A percentile compares a stretch with the other conserved stretches of the same genome.
phyloP scores from a whole-genome alignment of 2,797 vertebrate genomes.

The Chloroceryle inda region DNA sequence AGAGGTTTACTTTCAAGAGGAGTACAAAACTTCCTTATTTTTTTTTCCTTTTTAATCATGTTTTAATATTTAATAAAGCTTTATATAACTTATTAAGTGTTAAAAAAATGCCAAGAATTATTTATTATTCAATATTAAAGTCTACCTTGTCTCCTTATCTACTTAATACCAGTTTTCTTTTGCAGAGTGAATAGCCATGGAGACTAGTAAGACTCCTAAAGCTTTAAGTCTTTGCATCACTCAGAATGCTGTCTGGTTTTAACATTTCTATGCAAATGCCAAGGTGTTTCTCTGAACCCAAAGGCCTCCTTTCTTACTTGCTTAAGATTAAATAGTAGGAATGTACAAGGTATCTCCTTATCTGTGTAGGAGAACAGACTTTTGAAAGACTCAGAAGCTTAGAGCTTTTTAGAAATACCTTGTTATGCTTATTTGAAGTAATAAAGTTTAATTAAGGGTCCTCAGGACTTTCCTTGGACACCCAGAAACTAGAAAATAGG shows the following conservation, averaged over 20 bases:
- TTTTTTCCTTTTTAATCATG: background rate
- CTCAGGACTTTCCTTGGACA: background rate
- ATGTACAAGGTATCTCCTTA: background rate
- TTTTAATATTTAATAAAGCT: background rate
- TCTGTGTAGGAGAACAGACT: background rate
- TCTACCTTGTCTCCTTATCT: no score
- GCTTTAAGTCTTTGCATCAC: background rate
- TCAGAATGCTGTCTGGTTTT: background rate
- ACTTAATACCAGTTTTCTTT: no score
- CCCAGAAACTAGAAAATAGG: background rate
- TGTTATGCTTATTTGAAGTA: background rate
- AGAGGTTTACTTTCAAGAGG: background rate
- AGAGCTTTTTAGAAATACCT: background rate
- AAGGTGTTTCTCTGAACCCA: background rate
- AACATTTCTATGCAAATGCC: background rate
- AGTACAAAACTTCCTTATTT: background rate
- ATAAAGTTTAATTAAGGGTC: background rate
- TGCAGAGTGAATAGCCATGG: background rate
- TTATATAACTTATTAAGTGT: background rate
- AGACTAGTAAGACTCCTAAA: background rate
- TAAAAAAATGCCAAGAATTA: no score
- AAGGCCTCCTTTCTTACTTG: background rate
- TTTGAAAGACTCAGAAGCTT: background rate
- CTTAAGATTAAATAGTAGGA: background rate
- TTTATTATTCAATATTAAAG: no score